These are phyloP conservation scores for Crocallis elinguaria DNA, from an alignment of 2,888 invertebrate genomes.

Conservation along the genomic window DNA sequence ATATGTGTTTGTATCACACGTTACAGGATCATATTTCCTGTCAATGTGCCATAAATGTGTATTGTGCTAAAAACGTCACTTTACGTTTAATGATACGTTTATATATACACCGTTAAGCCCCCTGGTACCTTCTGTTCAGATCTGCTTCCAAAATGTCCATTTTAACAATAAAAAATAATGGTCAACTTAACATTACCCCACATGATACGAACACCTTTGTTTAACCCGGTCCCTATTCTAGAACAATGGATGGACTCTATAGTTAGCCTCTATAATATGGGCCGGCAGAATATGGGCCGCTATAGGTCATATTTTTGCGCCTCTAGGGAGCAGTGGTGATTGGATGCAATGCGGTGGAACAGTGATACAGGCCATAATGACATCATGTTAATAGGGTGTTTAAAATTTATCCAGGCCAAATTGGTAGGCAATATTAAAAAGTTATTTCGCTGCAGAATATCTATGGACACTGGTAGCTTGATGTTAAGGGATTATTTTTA, in stretches of 20 bases:
- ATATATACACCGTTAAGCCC: no score
- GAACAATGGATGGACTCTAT: conserved; percentile 45
- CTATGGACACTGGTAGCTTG: no score
- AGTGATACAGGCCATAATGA: conserved; percentile 21
- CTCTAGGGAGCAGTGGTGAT: conserved; percentile 60
- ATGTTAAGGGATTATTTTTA: no score
- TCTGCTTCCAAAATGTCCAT: not conserved
- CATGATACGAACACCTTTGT: conserved; percentile 33
- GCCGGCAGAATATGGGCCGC: conserved; percentile 37
- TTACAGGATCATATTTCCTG: no score
- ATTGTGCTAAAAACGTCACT: no score
- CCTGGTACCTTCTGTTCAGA: no score
- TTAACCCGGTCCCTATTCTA: conserved; percentile 26
- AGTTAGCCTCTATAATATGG: conserved; percentile 16
- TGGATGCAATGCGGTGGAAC: conserved; percentile 61
- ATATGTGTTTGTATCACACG: no score
- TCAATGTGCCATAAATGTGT: no score
- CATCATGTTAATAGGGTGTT: conserved; percentile 17
- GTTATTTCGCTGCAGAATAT: not conserved
- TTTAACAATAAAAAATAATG: conserved; percentile 26
- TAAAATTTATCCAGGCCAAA: conserved; percentile 12
- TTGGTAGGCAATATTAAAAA: no score
- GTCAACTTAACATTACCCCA: conserved; percentile 21
- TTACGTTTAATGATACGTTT: no score
- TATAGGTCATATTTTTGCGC: conserved; percentile 56